These are phyloP conservation scores for Planococcus citri DNA, from an alignment of 1,140 invertebrate genomes.

Conservation along the genomic window DNA sequence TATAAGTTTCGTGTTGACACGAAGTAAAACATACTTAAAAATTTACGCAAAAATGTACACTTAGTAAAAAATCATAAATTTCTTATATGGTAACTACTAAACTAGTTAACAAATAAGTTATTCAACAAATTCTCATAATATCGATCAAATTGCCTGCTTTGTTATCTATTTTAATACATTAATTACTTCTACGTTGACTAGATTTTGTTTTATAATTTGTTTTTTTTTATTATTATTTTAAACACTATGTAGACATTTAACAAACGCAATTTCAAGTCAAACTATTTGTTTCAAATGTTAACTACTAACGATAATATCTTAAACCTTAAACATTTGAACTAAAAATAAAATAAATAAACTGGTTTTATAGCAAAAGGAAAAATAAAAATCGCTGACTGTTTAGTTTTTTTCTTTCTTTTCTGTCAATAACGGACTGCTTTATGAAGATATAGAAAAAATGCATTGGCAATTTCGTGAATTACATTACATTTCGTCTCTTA, in stretches of 20 bases:
- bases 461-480: not conserved
- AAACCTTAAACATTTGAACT: not conserved
- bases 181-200: not conserved
- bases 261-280: no score
- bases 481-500: not conserved
- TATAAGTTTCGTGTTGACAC: not conserved
- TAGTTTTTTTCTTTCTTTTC: not conserved
- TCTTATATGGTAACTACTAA: not conserved
- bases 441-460: not conserved
- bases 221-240: no score
- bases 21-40: constrained; percentile 1
- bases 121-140: not conserved
- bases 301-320: not conserved
- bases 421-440: not conserved
- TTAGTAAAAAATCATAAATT: not conserved
- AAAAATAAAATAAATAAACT: not conserved
- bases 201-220: not conserved
- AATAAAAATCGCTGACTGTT: not conserved
- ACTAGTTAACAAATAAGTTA: not conserved
- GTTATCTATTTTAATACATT: not conserved
- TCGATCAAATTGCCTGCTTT: no score
- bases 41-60: not conserved
- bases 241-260: no score
- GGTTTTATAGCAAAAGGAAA: not conserved
- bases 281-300: no score